Evolutionary conservation across 2,113 vertebrate genomes (phyloP), one percentile per base, ranked within the genome.

Genomic region (Aphelocoma coerulescens): DNA sequence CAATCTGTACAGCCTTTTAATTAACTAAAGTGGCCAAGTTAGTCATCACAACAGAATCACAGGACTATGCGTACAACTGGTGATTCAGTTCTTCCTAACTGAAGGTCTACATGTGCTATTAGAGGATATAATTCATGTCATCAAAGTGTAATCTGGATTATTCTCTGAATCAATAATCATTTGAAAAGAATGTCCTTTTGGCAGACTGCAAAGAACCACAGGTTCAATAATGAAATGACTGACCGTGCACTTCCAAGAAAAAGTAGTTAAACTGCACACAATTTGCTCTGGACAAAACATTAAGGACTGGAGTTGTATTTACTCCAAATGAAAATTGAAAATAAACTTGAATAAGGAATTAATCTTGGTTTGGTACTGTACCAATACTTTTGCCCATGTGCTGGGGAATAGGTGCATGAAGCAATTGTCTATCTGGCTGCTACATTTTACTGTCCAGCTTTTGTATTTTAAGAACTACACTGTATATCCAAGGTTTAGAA

Each of bases 111-210:
- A 5, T 73, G 51, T 76, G 46, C 88, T 89, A 51, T 87, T 91
- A 81, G 43, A 77, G 43, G 72, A 80, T 80, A 88, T 92, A 94
- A 94, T 58, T 90, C n/a, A 74, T 92, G 1, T 80, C 91, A 88
- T 85, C 75, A 69, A 54, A 76, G 63, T 58, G 59, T 79, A 74
- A 88, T 92, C 82, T 90, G 58, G 44, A 81, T 66, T 81, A 30
- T 88, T 85, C 66, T 67, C 33, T 62, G 71, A 76, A 95, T 94
- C 90, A 92, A 93, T 95, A 94, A 94, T 90, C 8, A 51, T 85
- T 80, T 89, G 52, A 77, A 83, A 93, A 89, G 58, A 87, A 81
- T 32, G 61, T 27, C 28, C 59, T 85, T 92, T 88, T 90, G 49
- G 58, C 46, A 89, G 61, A 52, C 24, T 91, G 32, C 54, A 79